Conservation (phyloP, 2,888 invertebrate species). For the Operophtera brumata region DNA sequence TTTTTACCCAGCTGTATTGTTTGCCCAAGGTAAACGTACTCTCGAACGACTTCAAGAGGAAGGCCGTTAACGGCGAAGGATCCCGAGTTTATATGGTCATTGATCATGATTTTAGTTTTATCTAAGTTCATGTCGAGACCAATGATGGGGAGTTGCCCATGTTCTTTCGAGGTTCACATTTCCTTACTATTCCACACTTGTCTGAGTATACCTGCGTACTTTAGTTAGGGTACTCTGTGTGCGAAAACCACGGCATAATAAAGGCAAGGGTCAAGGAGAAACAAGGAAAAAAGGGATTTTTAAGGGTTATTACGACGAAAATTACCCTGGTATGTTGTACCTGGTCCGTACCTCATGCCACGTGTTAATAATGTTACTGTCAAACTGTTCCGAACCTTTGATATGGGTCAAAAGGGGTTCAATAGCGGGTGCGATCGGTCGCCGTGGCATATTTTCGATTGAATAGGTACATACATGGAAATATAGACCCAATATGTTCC, state of each 20-base stretch:
- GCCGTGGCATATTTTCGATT: slow-evolving; percentile 54
- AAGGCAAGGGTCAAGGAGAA: slow-evolving; percentile 32
- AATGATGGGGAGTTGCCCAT: too few species aligned
- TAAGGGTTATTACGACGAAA: slow-evolving; percentile 55
- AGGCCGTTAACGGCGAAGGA: too few species aligned
- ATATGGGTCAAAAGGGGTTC: slow-evolving; percentile 66
- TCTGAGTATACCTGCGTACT: not conserved
- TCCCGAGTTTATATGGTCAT: too few species aligned
- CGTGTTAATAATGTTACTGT: slow-evolving; percentile 72
- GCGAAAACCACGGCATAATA: slow-evolving; percentile 28
- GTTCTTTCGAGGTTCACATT: too few species aligned
- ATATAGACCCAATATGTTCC: slow-evolving; percentile 54
- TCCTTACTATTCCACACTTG: not conserved
- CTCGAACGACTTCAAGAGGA: too few species aligned
- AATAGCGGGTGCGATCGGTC: slow-evolving; percentile 49
- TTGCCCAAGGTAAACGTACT: too few species aligned
- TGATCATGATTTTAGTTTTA: too few species aligned
- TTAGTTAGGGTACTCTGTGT: slow-evolving; percentile 4
- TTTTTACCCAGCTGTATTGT: too few species aligned
- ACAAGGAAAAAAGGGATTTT: slow-evolving; percentile 51
- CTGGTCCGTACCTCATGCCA: slow-evolving; percentile 47
- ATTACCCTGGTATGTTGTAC: slow-evolving; percentile 46
- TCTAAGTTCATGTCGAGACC: too few species aligned
- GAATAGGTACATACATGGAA: slow-evolving; percentile 40
- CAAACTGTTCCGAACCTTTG: slow-evolving; percentile 60